Conservation (phyloP, 2,113 vertebrate species). For the Centropristis striata region DNA sequence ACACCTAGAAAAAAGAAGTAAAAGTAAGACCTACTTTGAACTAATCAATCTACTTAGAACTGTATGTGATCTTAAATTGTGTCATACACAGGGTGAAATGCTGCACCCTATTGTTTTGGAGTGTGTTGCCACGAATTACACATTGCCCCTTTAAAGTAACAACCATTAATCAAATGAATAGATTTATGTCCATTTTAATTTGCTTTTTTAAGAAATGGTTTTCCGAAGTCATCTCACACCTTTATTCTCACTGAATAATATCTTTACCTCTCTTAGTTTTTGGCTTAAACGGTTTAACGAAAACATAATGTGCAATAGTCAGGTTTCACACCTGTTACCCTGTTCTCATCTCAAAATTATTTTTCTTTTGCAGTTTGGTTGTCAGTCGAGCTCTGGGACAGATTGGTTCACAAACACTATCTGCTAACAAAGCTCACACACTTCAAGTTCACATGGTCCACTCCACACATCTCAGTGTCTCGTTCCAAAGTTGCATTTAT, state of each 20-base stretch:
- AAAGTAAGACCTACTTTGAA: no score
- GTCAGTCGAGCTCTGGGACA: constrained; percentile 20
- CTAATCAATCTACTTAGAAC: no score
- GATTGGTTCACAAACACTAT: background rate
- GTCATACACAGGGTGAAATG: no score
- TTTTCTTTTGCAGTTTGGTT: constrained; percentile 61
- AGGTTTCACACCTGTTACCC: constrained; percentile 60
- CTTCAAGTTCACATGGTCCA: constrained; percentile 50
- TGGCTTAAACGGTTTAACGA: constrained; percentile 14
- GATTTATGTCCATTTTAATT: no score
- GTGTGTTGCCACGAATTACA: no score
- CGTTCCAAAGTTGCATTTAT: background rate
- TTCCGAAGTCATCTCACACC: background rate
- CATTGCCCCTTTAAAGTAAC: constrained; percentile 22
- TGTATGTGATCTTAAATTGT: no score
- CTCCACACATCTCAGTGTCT: constrained; percentile 45
- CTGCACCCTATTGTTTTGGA: no score
- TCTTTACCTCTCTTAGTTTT: constrained; percentile 4
- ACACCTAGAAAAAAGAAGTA: no score
- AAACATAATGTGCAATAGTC: constrained; percentile 63
- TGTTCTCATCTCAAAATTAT: constrained; percentile 36
- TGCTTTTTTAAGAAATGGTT: constrained; percentile 12
- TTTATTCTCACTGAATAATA: background rate
- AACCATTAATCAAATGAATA: background rate
- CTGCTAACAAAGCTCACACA: constrained; percentile 49